Base-by-base conservation (phyloP, 2,113 vertebrate genomes). In the Alaudala cheleensis region DNA sequence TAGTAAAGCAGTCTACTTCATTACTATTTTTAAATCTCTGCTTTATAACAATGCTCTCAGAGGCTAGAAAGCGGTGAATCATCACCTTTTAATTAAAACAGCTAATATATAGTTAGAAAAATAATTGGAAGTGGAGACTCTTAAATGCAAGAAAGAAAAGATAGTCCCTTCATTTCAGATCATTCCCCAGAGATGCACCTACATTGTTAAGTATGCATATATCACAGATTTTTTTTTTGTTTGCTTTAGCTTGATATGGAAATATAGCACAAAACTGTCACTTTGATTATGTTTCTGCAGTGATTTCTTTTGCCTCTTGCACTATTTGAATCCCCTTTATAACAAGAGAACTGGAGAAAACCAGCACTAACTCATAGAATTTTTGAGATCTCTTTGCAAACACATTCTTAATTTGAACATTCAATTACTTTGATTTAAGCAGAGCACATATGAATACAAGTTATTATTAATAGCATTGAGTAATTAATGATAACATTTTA, bases 1-100 rank as follows among this genome's bases (percentile, higher is more conserved):
- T 88, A 90, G 81, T 92, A 96, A 97, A 97, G 88, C 56, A 88
- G 54, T 60, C 87, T 94, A 95, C 89, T 80, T 95, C 94, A 95
- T 90, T 86, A 96, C 94, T 79, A 69, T 95, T 96, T 97, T 91
- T 71, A 96, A 89, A 94, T 69, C 56, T 81, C 71, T 86, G 94
- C 47, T 92, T 95, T 83, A 90, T 84, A 92, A 92, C 97, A 96
- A 89, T 65, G 29, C 90, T 94, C 90, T 49, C 28, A 15, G 57
- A 96, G 90, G 61, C 91, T 96, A 96, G 73, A 94, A 97, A 95
- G 78, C 26, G 79, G 92, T 95, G 96, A 96, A 97, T 93, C 93
- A 95, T 77, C 79, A 69, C 92, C 92, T 94, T 96, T 95, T 96
- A 95, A 97, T 98, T 97, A 97, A 91, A 97, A 80, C 73, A 95